A percentile compares a stretch with the other conserved stretches of the same genome.
phyloP scores from a whole-genome alignment of 2,797 vertebrate species.

The Urophycis tenuis region DNA sequence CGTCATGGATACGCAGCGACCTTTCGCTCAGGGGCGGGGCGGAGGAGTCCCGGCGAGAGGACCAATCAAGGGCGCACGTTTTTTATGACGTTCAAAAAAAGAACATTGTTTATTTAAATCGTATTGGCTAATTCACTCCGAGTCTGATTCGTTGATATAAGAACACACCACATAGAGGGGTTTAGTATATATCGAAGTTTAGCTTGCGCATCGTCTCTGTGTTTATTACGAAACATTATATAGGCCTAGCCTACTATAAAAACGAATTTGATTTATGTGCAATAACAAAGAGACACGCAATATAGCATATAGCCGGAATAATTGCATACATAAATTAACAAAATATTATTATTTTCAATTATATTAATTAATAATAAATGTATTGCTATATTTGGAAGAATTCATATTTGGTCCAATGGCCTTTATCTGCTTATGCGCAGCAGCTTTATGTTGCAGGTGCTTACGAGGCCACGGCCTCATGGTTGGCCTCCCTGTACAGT shows the following conservation, averaged over 20 bases:
- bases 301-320: not conserved
- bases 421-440: not conserved
- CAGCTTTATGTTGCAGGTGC: constrained; percentile 1
- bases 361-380: no score
- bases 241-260: no score
- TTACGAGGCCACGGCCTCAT: not conserved
- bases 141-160: not conserved
- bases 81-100: not conserved
- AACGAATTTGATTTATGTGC: not conserved
- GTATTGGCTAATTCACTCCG: not conserved
- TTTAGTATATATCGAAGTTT: not conserved
- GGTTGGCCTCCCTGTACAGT: not conserved
- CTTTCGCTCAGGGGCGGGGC: constrained; percentile 11
- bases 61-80: constrained; percentile 16
- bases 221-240: no score
- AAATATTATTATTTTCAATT: not conserved
- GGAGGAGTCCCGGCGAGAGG: constrained; percentile 44
- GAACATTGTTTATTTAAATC: not conserved
- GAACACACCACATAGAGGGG: not conserved
- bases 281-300: not conserved
- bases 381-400: not conserved
- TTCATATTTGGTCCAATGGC: not conserved
- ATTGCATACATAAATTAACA: not conserved
- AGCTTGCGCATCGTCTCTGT: not conserved
- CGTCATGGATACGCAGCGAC: constrained; percentile 53